A percentile compares a stretch with the other conserved stretches of the same genome.
phyloP scores from a whole-genome alignment of 2,888 invertebrate genomes.

The Sphaeridia pumilis region DNA sequence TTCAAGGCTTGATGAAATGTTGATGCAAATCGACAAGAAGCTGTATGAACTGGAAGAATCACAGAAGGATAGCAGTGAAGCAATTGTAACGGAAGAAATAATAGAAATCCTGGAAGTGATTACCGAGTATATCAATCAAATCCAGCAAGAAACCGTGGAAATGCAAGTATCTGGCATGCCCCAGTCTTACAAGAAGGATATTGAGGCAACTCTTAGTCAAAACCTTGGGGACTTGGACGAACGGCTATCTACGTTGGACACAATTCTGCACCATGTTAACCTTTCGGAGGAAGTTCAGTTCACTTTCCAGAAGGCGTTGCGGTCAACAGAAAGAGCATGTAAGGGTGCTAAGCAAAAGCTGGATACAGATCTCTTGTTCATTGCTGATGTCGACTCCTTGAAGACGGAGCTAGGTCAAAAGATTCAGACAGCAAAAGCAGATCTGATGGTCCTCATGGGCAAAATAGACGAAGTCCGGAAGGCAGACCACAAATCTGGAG shows the following conservation, averaged over 20 bases:
- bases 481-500: constrained; percentile 13
- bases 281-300: background rate
- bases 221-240: constrained; percentile 42
- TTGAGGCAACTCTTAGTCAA: constrained; percentile 37
- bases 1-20: background rate
- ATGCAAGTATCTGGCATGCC: constrained; percentile 40
- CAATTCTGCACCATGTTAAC: constrained; percentile 40
- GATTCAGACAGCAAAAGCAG: constrained; percentile 49
- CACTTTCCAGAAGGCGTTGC: background rate
- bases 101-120: constrained; percentile 67
- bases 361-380: constrained; percentile 12
- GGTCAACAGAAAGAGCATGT: background rate
- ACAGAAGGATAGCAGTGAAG: constrained; percentile 45
- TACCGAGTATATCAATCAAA: constrained; percentile 71
- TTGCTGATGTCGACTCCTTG: constrained; percentile 15
- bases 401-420: constrained; percentile 26
- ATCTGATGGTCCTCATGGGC: constrained; percentile 57
- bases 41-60: background rate
- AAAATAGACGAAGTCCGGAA: constrained; percentile 17
- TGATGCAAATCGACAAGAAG: background rate
- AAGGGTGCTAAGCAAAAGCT: constrained; percentile 48
- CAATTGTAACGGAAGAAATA: constrained; percentile 52
- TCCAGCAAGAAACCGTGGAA: constrained; percentile 61
- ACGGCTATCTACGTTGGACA: constrained; percentile 49
- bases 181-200: constrained; percentile 15